Evolutionary conservation across 2,888 invertebrate species (phyloP).

Genomic region (Parnassius apollo): DNA sequence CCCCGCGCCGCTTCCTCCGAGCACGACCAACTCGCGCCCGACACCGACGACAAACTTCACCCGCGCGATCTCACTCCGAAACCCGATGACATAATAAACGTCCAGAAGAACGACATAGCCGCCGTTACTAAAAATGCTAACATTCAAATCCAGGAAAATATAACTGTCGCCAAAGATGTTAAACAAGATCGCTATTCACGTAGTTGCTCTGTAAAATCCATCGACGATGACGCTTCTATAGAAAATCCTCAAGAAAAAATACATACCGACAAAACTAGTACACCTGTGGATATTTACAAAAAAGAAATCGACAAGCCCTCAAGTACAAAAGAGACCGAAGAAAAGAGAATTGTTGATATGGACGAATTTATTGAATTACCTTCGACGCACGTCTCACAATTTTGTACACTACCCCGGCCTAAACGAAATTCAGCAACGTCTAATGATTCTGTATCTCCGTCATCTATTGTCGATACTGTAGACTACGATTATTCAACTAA

Average conservation of each 20-base stretch:
- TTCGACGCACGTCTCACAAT: constrained; percentile 42
- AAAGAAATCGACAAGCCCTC: neutral
- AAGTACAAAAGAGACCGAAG: neutral
- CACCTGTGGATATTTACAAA: neutral
- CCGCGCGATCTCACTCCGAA: constrained; percentile 3
- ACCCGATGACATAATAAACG: neutral
- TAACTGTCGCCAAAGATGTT: neutral
- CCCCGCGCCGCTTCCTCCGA: constrained; percentile 36
- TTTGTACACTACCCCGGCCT: constrained; percentile 60
- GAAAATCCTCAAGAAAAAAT: constrained; percentile 17
- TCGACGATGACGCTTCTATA: constrained; percentile 10
- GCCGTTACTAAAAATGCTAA: constrained; percentile 4
- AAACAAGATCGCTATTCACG: constrained; percentile 27
- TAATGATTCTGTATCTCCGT: constrained; percentile 36
- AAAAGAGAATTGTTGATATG: neutral
- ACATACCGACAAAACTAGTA: constrained; percentile 1
- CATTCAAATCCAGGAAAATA: constrained; percentile 7
- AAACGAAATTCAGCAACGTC: constrained; percentile 45
- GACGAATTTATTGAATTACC: constrained; percentile 12
- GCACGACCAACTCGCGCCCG: constrained; percentile 28
- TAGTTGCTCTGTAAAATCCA: constrained; percentile 40
- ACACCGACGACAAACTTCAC: constrained; percentile 19
- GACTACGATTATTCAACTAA: constrained; percentile 31
- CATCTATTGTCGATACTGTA: constrained; percentile 28
- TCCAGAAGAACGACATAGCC: neutral